Percentiles rank a stretch among this genome's conserved stretches.
These are phyloP conservation scores for Melanargia galathea DNA, from an alignment of 2,888 invertebrate species.

Conservation along the genomic window DNA sequence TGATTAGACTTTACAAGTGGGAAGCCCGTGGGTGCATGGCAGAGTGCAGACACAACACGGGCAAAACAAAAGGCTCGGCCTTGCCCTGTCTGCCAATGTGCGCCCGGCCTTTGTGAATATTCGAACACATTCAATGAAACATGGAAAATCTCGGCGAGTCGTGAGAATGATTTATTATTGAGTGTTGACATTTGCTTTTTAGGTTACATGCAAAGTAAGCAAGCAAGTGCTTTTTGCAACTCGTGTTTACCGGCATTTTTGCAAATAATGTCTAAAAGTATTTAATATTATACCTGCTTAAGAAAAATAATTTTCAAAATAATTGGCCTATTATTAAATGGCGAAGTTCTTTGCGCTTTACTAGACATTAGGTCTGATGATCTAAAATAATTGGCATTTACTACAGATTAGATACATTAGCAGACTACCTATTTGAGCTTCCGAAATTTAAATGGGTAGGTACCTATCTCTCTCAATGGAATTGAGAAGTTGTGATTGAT, in stretches of 20 bases:
- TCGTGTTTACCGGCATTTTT: slow-evolving; percentile 1
- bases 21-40: background rate
- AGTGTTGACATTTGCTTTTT: slow-evolving; percentile 16
- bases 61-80: slow-evolving; percentile 4
- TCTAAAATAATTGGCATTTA: too few species aligned
- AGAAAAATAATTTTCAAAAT: too few species aligned
- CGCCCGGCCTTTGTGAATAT: background rate
- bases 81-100: slow-evolving; percentile 1
- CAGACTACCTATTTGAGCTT: too few species aligned
- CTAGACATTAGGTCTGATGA: too few species aligned
- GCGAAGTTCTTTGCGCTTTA: too few species aligned
- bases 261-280: background rate
- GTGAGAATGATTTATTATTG: slow-evolving; percentile 17
- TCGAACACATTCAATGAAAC: slow-evolving; percentile 1
- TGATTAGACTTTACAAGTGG: too few species aligned
- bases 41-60: background rate
- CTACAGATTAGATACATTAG: too few species aligned
- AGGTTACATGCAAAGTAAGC: slow-evolving; percentile 7
- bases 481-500: too few species aligned
- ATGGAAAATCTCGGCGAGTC: slow-evolving; percentile 4
- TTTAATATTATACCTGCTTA: background rate
- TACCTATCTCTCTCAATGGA: too few species aligned
- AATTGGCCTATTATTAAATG: too few species aligned
- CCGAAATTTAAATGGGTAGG: too few species aligned
- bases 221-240: slow-evolving; percentile 14